Evolutionary conservation across 2,797 vertebrate genomes (phyloP).

Genomic region (Hippocampus kuda): DNA sequence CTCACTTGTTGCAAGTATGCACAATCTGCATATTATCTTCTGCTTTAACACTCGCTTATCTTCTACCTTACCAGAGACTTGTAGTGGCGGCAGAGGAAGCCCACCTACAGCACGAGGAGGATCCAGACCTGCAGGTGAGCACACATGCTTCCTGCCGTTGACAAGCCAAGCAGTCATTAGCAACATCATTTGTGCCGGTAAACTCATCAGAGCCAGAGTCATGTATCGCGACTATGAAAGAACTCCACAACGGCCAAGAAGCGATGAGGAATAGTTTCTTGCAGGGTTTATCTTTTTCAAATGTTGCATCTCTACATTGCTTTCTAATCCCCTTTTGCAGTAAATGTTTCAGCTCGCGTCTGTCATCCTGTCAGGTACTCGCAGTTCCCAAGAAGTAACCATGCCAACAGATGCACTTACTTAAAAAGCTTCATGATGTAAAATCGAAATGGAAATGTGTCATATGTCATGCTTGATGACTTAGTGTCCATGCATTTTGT

Average conservation of each 20-base stretch:
- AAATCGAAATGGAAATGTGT: neutral
- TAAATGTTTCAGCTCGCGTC: neutral
- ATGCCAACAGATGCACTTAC: neutral
- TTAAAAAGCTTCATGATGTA: neutral
- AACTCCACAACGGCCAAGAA: neutral
- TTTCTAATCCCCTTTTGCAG: neutral
- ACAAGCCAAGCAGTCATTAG: neutral
- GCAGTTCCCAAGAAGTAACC: too few species aligned
- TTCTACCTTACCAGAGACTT: slow-evolving; percentile 68
- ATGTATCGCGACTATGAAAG: neutral
- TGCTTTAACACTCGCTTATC: neutral
- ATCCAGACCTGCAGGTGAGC: slow-evolving; percentile 86
- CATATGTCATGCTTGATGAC: neutral
- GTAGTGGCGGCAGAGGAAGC: slow-evolving; percentile 96
- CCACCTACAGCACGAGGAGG: slow-evolving; percentile 89
- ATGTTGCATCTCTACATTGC: neutral
- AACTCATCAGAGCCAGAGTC: neutral
- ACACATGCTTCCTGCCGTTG: neutral
- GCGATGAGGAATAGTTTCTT: neutral
- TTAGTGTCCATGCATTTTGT: neutral
- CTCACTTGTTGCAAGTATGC: too few species aligned
- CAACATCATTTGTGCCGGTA: slow-evolving; percentile 2
- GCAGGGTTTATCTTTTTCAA: neutral
- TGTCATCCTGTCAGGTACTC: neutral
- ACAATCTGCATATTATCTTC: neutral